Conservation (phyloP, 35 echinoderm and acorn worm genomes). For the Ophioderma brevispina region DNA sequence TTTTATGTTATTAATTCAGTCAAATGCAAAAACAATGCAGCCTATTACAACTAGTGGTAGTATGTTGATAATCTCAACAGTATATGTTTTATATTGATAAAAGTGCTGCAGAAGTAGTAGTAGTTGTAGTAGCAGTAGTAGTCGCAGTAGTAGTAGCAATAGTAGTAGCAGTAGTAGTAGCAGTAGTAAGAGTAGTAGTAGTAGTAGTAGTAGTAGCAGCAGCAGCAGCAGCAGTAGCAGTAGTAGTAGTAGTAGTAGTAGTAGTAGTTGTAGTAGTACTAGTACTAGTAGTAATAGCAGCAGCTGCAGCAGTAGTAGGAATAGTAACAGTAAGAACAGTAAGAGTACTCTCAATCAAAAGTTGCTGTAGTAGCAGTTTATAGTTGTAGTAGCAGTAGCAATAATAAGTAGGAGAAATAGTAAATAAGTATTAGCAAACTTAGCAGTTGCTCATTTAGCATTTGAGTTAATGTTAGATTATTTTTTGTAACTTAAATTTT, state of each 20-base stretch:
- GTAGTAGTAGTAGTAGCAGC: not conserved
- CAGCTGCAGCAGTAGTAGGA: too few species aligned
- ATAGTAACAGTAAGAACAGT: not conserved
- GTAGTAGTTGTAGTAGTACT: not conserved
- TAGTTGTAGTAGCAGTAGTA: too few species aligned
- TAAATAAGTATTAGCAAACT: not conserved
- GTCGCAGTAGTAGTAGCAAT: not conserved
- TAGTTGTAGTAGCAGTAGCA: not conserved
- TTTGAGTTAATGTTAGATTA: not conserved
- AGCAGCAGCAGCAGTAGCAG: not conserved
- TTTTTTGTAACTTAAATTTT: not conserved
- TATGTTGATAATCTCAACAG: not conserved
- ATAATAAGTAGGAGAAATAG: not conserved
- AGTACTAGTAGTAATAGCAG: not conserved
- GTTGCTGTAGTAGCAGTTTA: not conserved
- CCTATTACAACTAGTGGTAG: too few species aligned
- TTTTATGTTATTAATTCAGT: too few species aligned
- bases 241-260: not conserved
- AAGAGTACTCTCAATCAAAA: not conserved
- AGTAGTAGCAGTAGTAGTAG: not conserved
- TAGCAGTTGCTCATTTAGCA: not conserved
- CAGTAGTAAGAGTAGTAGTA: too few species aligned
- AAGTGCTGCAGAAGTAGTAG: too few species aligned
- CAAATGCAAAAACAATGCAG: too few species aligned
- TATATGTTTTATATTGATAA: not conserved